Base-by-base conservation (phyloP, 2,113 vertebrate genomes). In the Syngnathus typhle region DNA sequence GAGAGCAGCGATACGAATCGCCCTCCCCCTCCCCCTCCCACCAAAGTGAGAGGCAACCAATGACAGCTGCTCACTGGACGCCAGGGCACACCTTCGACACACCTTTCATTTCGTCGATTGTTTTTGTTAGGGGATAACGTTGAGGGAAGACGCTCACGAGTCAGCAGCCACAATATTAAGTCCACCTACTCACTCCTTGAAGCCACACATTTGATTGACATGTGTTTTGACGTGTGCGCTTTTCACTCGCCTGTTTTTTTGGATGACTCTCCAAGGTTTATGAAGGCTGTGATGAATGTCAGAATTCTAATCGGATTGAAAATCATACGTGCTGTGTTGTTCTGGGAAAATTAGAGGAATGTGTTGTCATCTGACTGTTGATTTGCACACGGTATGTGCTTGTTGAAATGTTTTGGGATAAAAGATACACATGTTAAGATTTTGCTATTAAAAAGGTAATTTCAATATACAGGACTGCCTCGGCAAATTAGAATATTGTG, bases 1-100 rank as follows among this genome's bases (percentile, higher is more conserved):
- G 54, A 52, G 27, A 27, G 46, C 16, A 62, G 23, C 73, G 69
- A 6, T 71, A 62, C 68, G 39, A 59, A 59, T 32, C 27, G 49
- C 41, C 63, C 38, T 46, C 71, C 63, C 36, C 69, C 56, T 19
- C 61, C 59, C 51, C n/a, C 55, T 56, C 64, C 70, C 39, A 69
- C 79, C 67, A 75, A 63, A 66, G 59, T 41, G 68, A 65, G 64
- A 54, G 66, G 21, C 47, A 72, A 59, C 73, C 75, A 82, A 74
- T 82, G 36, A 73, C 21, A 70, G 21, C 18, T 67, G 68, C 52
- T 60, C 43, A 13, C 27, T 59, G 55, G 9, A 68, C 77, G 70
- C 71, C 77, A 76, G 39, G 55, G 13, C 55, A 56, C 55, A 56
- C 55, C 55, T 32, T 32, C 1, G 4, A 7, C 55, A 56, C 55